These are phyloP conservation scores for Brachypterus glaber DNA, from an alignment of 2,888 invertebrate species.

Conservation along the genomic window DNA sequence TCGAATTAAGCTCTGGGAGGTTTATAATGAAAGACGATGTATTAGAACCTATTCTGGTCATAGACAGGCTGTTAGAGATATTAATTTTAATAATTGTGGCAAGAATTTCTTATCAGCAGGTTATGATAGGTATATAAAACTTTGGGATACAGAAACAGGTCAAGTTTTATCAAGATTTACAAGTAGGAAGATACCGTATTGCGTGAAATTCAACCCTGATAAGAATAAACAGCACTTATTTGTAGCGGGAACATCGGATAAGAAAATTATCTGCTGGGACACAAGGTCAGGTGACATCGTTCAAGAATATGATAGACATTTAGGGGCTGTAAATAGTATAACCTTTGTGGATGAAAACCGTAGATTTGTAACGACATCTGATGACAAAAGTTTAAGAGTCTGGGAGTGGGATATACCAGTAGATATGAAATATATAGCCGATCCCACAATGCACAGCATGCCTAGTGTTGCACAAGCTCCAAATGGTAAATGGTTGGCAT, in stretches of 20 bases:
- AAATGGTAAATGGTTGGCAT: conserved; percentile 98
- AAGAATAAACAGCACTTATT: conserved; percentile 94
- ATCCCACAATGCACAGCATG: conserved; percentile 99
- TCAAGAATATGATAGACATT: conserved; percentile 96
- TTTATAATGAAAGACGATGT: conserved; percentile 88
- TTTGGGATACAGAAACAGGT: conserved; percentile 99
- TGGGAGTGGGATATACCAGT: conserved; percentile 99
- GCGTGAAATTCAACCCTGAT: conserved; percentile 96
- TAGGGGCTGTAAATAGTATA: conserved; percentile 97
- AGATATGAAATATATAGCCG: conserved; percentile 99
- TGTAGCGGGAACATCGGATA: conserved; percentile 97
- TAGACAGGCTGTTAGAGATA: conserved; percentile 90
- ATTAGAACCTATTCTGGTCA: conserved; percentile 94
- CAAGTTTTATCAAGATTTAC: conserved; percentile 79
- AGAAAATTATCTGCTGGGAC: conserved; percentile 99
- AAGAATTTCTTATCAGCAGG: conserved; percentile 91
- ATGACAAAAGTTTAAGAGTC: conserved; percentile 95
- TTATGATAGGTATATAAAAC: conserved; percentile 65
- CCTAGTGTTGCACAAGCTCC: conserved; percentile 92
- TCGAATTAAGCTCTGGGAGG: conserved; percentile 97
- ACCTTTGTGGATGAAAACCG: conserved; percentile 99
- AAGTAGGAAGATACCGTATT: conserved; percentile 94
- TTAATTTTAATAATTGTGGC: conserved; percentile 91
- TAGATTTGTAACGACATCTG: conserved; percentile 96
- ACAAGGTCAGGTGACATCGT: conserved; percentile 82